Base-by-base conservation (phyloP, 2,888 invertebrate genomes). In the Rhagonycha fulva region DNA sequence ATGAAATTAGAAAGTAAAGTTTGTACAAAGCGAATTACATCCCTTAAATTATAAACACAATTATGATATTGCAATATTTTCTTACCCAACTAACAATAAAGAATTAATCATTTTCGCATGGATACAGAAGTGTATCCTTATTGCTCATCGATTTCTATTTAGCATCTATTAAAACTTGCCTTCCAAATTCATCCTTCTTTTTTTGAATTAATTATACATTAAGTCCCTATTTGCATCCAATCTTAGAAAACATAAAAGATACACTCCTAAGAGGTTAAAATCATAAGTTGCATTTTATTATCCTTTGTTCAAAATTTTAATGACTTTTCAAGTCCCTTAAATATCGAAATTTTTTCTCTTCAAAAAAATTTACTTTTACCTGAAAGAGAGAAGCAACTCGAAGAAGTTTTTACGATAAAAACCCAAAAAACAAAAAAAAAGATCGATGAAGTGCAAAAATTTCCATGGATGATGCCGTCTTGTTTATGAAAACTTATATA, bases 1-100 rank as follows among this genome's bases (percentile, higher is more conserved):
- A 23, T 62, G 70, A 72, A 74, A 76, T 76, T 76, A 77, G 75
- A 76, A 78, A 80, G 79, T 76, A 75, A 71, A 75, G 79, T 77
- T 80, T 76, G 78, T 75, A 76, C 75, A 75, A 75, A 78, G 71
- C 74, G 76, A 71, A 72, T 76, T 77, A 73, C 70, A 72, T 24
- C 68, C 24, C 24, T 66, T 66, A 66, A n/a, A 26, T 24, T 66
- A 66, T 66, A 24, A 66, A 66, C 19, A 24, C 63, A 66, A 66
- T 24, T 24, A 66, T 26, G 26, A 66, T 24, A 66, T 66, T 24
- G 19, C 23, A 9, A 66, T 26, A 24, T 66, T 66, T 47, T 47
- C 47, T 66, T 66, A n/a, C 24, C 5, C 19, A n/a, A 24, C 26
- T 66, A 9, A 24, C 23, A 66, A 66, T 66, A 24, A 26, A 66